A percentile compares a stretch with the other conserved stretches of the same genome.
These are phyloP conservation scores for Hestina assimilis DNA, from an alignment of 1,140 invertebrate species.

Conservation along the genomic window DNA sequence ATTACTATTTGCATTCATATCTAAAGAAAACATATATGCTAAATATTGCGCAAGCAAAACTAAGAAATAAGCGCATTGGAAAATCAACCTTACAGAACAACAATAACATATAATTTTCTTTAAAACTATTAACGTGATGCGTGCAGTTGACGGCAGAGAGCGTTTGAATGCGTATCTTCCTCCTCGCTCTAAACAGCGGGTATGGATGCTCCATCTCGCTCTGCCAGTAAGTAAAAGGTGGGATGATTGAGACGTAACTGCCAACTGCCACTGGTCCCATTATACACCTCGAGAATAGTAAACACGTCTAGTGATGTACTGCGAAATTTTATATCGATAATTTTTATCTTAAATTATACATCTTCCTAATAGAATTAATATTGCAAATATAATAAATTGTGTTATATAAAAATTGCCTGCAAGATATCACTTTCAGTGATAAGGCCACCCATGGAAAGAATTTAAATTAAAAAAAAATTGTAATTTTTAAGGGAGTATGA, in stretches of 20 bases:
- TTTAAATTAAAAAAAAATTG: too few species aligned
- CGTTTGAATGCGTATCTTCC: slow-evolving; percentile 48
- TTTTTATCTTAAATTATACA: too few species aligned
- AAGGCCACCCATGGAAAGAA: too few species aligned
- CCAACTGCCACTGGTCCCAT: slow-evolving; percentile 75
- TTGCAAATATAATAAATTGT: too few species aligned
- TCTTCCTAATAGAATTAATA: too few species aligned
- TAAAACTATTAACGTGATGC: neutral
- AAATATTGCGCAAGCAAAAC: slow-evolving; percentile 60
- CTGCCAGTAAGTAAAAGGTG: slow-evolving; percentile 67
- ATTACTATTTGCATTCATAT: slow-evolving; percentile 78
- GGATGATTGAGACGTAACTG: slow-evolving; percentile 75
- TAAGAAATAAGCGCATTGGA: slow-evolving; percentile 16
- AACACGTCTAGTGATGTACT: slow-evolving; percentile 45
- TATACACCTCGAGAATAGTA: slow-evolving; percentile 63
- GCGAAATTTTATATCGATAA: neutral
- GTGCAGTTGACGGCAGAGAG: slow-evolving; percentile 49
- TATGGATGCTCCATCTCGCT: slow-evolving; percentile 36
- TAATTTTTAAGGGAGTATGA: too few species aligned
- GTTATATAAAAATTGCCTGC: too few species aligned
- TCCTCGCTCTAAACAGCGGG: slow-evolving; percentile 31
- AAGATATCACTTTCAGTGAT: too few species aligned
- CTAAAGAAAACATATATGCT: slow-evolving; percentile 78
- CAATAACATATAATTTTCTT: slow-evolving; percentile 8
- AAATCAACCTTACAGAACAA: slow-evolving; percentile 22